Conservation (phyloP, 2,888 invertebrate species). For the Amphiduros pacificus region DNA sequence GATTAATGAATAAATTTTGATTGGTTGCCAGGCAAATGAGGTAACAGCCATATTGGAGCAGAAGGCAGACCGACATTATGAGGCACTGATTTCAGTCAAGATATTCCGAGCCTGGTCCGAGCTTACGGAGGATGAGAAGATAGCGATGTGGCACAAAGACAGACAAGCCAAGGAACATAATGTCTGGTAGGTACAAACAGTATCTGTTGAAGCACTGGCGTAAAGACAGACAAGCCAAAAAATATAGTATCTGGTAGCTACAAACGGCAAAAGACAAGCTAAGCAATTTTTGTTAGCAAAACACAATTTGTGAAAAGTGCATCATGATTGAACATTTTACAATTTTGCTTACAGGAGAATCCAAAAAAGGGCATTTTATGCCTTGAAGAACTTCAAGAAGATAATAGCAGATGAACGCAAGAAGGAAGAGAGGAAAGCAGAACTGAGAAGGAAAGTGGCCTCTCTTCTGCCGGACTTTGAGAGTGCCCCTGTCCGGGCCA, state of each 20-base stretch:
- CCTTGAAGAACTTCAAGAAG: slow-evolving; percentile 45
- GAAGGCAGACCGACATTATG: slow-evolving; percentile 42
- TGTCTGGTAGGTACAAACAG: slow-evolving; percentile 32
- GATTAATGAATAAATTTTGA: too few species aligned
- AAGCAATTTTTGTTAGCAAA: too few species aligned
- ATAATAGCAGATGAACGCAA: slow-evolving; percentile 39
- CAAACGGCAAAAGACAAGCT: too few species aligned
- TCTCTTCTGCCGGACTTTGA: slow-evolving; percentile 51
- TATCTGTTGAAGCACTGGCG: slow-evolving; percentile 33
- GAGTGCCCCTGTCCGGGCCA: neutral
- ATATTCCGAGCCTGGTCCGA: slow-evolving; percentile 46
- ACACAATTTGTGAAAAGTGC: too few species aligned
- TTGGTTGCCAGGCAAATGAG: slow-evolving; percentile 53
- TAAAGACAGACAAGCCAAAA: slow-evolving; percentile 41
- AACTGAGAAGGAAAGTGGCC: slow-evolving; percentile 53
- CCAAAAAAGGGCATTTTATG: slow-evolving; percentile 37
- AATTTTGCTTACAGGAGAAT: slow-evolving; percentile 36
- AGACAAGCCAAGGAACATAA: slow-evolving; percentile 44
- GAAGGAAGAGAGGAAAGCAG: slow-evolving; percentile 42
- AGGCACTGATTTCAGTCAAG: slow-evolving; percentile 31
- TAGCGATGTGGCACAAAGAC: slow-evolving; percentile 44
- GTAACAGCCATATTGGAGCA: slow-evolving; percentile 44
- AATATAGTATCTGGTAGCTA: slow-evolving; percentile 43
- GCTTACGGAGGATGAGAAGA: slow-evolving; percentile 43
- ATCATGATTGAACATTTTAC: too few species aligned